Base-by-base conservation (phyloP, 2,888 invertebrate species). In the Noctuana brunneofusca region DNA sequence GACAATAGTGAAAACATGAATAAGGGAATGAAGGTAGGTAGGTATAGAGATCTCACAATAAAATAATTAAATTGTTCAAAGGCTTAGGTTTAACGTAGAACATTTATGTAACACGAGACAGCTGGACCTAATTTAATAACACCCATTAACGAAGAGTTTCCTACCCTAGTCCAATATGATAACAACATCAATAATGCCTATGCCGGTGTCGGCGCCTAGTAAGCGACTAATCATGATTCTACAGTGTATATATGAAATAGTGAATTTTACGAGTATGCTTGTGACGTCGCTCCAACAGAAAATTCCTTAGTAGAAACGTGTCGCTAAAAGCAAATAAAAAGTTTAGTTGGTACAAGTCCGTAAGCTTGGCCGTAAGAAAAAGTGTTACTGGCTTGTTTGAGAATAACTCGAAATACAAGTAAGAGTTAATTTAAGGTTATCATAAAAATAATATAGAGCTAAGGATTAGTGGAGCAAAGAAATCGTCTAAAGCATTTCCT, bases 281-380 rank as follows among this genome's bases (percentile, higher is more conserved):
- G 8, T 41, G 38, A 24, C 16, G 54, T 14, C 24, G 14, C 22
- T 22, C 16, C 50, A 48, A 12, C 53, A 20, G 22, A 41, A n/a
- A 54, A 24, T 41, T 11, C 41, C 22, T 24, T 54, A 54, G 41
- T 35, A 53, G 35, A n/a, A 54, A 22, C 54, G 41, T 24, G 8
- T 22, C 38, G 8, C 41, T 54, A 54, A 41, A 54, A 41, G 41
- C 30, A 54, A 54, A 41, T 41, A 32, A 41, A 54, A 24, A 20
- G 9, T 41, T 54, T 11, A 22, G 14, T 24, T 14, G 14, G 1
- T 5, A 35, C 20, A 18, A 38, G 24, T 0, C n/a, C 49, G 11
- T 9, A n/a, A n/a, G n/a, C n/a, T n/a, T n/a, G n/a, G n/a, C n/a
- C n/a, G n/a, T n/a, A n/a, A n/a, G n/a, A n/a, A n/a, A n/a, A n/a